A percentile compares a stretch with the other conserved stretches of the same genome.
Conservation (phyloP, 2,888 invertebrate species). For the Sarcophaga carnaria region DNA sequence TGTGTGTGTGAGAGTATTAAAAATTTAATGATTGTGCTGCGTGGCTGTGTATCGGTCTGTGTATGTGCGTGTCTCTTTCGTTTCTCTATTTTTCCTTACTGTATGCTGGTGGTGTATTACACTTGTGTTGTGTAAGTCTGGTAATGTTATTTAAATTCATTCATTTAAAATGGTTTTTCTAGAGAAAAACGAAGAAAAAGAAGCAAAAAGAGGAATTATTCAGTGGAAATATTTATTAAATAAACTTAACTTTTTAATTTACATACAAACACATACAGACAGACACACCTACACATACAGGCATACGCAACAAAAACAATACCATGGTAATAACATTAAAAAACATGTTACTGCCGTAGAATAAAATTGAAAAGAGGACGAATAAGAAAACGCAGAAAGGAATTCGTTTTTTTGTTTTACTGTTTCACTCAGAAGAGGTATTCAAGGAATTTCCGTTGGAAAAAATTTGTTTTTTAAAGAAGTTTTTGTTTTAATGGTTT, state of each 20-base stretch:
- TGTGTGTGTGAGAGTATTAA: background rate
- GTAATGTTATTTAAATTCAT: background rate
- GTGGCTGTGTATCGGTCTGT: background rate
- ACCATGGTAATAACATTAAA: background rate
- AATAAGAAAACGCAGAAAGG: no score
- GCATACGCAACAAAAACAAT: background rate
- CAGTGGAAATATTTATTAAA: slow-evolving; percentile 42
- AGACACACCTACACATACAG: background rate
- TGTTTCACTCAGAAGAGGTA: background rate
- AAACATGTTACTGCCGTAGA: slow-evolving; percentile 5
- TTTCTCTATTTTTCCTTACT: background rate
- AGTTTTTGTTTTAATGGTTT: background rate
- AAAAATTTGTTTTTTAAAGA: background rate
- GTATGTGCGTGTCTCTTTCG: background rate
- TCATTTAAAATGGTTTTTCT: background rate
- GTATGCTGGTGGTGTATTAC: background rate
- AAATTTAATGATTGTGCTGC: background rate
- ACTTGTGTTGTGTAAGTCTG: background rate
- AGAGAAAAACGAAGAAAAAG: background rate
- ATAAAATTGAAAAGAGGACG: slow-evolving; percentile 9
- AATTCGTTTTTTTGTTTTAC: background rate
- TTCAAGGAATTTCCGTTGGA: background rate
- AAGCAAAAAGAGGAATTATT: slow-evolving; percentile 9
- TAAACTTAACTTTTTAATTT: slow-evolving; percentile 59
- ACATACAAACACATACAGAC: background rate